These are phyloP conservation scores for Crotalus helleri DNA, from an alignment of 2,113 vertebrate species.

Conservation along the genomic window DNA sequence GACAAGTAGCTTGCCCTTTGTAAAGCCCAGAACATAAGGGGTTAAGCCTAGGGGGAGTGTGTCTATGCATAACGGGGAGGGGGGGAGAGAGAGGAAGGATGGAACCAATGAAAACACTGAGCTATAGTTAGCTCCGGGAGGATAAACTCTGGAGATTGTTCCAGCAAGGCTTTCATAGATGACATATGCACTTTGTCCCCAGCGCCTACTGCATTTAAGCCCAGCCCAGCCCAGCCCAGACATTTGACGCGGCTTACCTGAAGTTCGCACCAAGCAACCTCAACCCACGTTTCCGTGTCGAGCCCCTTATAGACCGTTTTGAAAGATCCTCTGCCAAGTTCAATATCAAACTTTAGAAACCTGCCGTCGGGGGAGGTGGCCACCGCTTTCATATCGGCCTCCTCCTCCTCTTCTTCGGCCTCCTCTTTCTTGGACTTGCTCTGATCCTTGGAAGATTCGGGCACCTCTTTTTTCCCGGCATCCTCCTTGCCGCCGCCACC, in stretches of 20 bases:
- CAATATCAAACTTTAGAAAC: constrained; percentile 99
- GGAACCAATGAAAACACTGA: constrained; percentile 51
- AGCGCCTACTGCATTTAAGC: background rate
- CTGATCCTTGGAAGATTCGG: constrained; percentile 61
- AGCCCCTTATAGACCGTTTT: constrained; percentile 98
- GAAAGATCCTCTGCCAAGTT: constrained; percentile 95
- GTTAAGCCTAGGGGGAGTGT: constrained; percentile 60
- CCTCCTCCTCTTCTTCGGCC: constrained; percentile 91
- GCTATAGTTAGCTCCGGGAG: constrained; percentile 63
- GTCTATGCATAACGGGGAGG: constrained; percentile 41
- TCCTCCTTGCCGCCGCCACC: constrained; percentile 47
- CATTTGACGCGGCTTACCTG: constrained; percentile 78
- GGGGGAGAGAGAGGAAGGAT: background rate
- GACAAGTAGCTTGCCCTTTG: background rate
- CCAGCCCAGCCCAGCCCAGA: background rate
- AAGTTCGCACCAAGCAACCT: constrained; percentile 98
- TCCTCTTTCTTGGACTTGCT: constrained; percentile 73
- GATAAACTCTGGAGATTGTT: constrained; percentile 51
- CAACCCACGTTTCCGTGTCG: constrained; percentile 97
- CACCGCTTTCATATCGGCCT: constrained; percentile 88
- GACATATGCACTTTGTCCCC: constrained; percentile 5
- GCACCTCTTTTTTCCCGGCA: constrained; percentile 58
- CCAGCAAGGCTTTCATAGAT: constrained; percentile 32
- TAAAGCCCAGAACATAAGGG: background rate
- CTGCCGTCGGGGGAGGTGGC: constrained; percentile 92